Percentiles rank a stretch among this genome's conserved stretches.
These are phyloP conservation scores for Chlorocebus sabaeus DNA, from an alignment of 2,113 vertebrate genomes.

Conservation along the genomic window DNA sequence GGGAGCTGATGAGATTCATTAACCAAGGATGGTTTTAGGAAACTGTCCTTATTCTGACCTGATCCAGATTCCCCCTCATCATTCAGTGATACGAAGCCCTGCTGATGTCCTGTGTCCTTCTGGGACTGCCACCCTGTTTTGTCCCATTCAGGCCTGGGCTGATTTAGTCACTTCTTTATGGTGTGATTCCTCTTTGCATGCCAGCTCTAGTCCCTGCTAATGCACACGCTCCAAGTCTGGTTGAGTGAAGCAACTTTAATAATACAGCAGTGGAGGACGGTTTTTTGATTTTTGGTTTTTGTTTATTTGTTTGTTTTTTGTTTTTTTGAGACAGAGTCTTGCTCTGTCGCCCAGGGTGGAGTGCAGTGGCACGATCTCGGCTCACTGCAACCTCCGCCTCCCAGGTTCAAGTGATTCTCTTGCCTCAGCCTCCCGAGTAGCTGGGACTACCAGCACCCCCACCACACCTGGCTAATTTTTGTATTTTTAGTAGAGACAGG, in stretches of 20 bases:
- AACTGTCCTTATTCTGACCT: background rate
- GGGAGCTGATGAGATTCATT: background rate
- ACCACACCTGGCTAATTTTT: too few relatives aligned
- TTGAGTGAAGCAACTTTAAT: background rate
- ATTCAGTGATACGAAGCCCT: background rate
- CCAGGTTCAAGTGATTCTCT: too few relatives aligned
- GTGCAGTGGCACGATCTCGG: rapidly evolving
- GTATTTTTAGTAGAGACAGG: too few relatives aligned
- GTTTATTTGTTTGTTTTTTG: too few relatives aligned
- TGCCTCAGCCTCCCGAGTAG: too few relatives aligned
- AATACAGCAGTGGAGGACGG: background rate
- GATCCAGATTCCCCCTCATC: background rate
- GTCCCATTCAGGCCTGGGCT: background rate
- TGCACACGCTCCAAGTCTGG: background rate
- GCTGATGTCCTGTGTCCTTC: background rate
- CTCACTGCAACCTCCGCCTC: too few relatives aligned
- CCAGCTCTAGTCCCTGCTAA: background rate
- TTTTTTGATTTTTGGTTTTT: too few relatives aligned
- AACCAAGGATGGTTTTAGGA: background rate
- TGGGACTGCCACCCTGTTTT: background rate
- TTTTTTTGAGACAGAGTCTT: too few relatives aligned
- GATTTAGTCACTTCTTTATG: rapidly evolving
- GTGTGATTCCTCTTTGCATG: background rate
- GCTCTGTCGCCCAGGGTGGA: too few relatives aligned
- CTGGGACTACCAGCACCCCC: too few relatives aligned